Evolutionary conservation across 2,888 invertebrate genomes (phyloP).

Genomic region (Clistopyga incitator): DNA sequence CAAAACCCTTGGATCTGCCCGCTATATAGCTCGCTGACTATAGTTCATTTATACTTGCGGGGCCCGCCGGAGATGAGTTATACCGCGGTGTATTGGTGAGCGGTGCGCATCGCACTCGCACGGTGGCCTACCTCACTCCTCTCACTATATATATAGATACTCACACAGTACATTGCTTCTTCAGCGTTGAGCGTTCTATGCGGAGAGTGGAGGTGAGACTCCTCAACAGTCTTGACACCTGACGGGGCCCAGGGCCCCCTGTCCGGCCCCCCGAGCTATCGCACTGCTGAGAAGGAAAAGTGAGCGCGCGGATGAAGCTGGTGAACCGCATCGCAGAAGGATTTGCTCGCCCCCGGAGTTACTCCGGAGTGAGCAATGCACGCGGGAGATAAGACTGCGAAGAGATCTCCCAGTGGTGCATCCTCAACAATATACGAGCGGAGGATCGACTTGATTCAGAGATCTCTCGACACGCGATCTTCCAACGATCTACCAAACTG

Average conservation of each 20-base stretch:
- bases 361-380: constrained; percentile 50
- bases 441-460: constrained; percentile 40
- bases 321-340: constrained; percentile 63
- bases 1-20: constrained; percentile 67
- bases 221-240: constrained; percentile 70
- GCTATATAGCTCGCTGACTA: constrained; percentile 48
- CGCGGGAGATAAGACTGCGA: constrained; percentile 46
- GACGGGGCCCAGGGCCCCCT: constrained; percentile 60
- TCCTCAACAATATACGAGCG: neutral
- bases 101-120: constrained; percentile 65
- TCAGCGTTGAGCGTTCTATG: constrained; percentile 37
- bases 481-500: constrained; percentile 59
- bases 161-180: constrained; percentile 23
- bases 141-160: constrained; percentile 32
- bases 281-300: constrained; percentile 49
- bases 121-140: constrained; percentile 67
- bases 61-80: constrained; percentile 73
- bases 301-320: constrained; percentile 49
- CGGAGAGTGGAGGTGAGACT: constrained; percentile 73
- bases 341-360: constrained; percentile 59
- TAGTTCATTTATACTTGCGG: constrained; percentile 56
- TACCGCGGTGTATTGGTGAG: constrained; percentile 63
- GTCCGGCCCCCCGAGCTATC: constrained; percentile 57
- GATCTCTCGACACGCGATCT: constrained; percentile 35
- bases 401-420: constrained; percentile 24